Base-by-base conservation (phyloP, 2,888 invertebrate genomes). In the Lithophane semibrunnea region DNA sequence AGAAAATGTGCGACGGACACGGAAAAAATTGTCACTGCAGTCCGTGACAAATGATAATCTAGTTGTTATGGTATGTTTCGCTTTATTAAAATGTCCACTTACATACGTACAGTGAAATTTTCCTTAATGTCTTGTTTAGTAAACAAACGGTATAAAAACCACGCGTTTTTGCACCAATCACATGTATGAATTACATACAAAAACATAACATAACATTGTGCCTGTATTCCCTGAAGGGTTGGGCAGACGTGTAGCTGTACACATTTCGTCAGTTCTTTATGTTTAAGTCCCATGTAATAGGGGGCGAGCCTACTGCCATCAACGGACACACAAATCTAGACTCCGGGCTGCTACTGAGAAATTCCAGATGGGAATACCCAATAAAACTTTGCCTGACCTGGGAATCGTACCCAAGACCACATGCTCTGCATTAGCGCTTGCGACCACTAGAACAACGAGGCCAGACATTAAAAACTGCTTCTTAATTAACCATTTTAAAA, bases 1-100 rank as follows among this genome's bases (percentile, higher is more conserved):
- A 77, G 81, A 81, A 78, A 87, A 79, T 87, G 76, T 75, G 79
- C 72, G 67, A 54, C 67, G 49, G 71, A 76, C 66, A 67, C 37
- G 71, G 73, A 64, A 69, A 75, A 80, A 84, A 83, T n/a, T 24
- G 52, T 44, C 61, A 73, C 56, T 65, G 49, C 58, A 47, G 79
- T 73, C 77, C 80, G 77, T 83, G 82, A 80, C 78, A 75, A 77
- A 83, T 80, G 52, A 69, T 58, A 75, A 79, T 75, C 66, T 64
- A 63, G 61, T 47, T 60, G 42, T 54, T 63, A 60, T 75, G 37
- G 18, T 21, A 0, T 68, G 76, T 82, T 77, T 76, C 60, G 66
- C 70, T 70, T 60, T 70, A 77, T 77, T 70, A 66, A 76, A 66
- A 61, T 54, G 16, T 58, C 56, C 29, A 29, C 29, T 29, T 29